A percentile compares a stretch with the other conserved stretches of the same genome.
These are phyloP conservation scores for Tetramorium simillimum DNA, from an alignment of 1,140 invertebrate genomes.

Conservation along the genomic window DNA sequence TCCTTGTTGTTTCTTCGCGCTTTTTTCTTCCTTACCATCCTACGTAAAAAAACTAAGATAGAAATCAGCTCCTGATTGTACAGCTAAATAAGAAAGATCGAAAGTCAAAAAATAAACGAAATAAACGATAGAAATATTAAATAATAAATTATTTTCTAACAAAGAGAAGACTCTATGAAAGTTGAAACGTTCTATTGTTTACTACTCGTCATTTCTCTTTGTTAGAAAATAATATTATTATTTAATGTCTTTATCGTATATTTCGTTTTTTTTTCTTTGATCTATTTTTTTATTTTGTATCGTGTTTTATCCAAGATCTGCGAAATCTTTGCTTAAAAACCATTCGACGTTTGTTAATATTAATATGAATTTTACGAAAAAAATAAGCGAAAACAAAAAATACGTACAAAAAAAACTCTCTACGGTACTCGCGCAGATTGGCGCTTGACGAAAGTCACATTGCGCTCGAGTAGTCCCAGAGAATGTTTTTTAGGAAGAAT, in stretches of 20 bases:
- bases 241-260: too few species aligned
- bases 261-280: too few species aligned
- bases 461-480: conserved; percentile 13
- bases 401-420: background rate
- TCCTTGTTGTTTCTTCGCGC: background rate
- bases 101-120: too few species aligned
- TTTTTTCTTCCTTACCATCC: background rate
- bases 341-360: background rate
- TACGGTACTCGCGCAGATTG: conserved; percentile 13
- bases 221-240: too few species aligned
- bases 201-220: too few species aligned
- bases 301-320: background rate
- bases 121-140: too few species aligned
- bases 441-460: conserved; percentile 52
- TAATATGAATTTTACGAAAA: conserved; percentile 7
- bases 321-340: background rate
- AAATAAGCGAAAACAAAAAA: background rate
- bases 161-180: too few species aligned
- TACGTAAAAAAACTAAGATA: background rate
- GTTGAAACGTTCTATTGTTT: too few species aligned
- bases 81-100: too few species aligned
- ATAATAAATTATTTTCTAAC: too few species aligned
- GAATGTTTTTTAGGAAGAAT: conserved; percentile 56
- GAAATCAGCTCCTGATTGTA: too few species aligned
- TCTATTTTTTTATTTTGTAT: too few species aligned